Evolutionary conservation across 2,797 vertebrate species (phyloP).

Genomic region (Tamandua tetradactyla): DNA sequence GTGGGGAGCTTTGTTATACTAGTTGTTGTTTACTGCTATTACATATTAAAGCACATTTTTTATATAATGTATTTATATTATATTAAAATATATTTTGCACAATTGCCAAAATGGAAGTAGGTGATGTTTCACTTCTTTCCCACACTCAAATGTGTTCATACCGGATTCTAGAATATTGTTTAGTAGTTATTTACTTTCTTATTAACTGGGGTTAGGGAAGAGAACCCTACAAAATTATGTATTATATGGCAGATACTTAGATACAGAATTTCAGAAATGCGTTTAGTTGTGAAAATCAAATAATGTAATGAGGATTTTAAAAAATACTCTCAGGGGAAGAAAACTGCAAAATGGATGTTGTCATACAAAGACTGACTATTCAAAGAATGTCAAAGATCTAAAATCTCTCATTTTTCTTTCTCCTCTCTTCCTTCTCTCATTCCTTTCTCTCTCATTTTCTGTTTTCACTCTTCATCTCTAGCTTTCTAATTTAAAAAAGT

Average conservation of each 20-base stretch:
- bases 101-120: not conserved
- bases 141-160: not conserved
- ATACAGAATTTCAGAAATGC: not conserved
- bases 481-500: not conserved
- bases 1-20: not conserved
- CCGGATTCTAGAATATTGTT: not conserved
- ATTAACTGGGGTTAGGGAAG: not conserved
- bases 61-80: too few species aligned
- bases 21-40: not conserved
- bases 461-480: not conserved
- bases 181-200: not conserved
- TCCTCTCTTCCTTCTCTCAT: not conserved
- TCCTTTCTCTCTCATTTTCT: not conserved
- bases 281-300: not conserved
- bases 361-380: not conserved
- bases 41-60: too few species aligned
- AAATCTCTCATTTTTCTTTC: not conserved
- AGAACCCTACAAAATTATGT: not conserved
- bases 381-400: not conserved
- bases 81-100: too few species aligned
- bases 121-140: not conserved
- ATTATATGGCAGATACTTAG: not conserved
- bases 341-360: not conserved
- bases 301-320: not conserved
- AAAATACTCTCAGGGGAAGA: not conserved